These are phyloP conservation scores for Mimas tiliae DNA, from an alignment of 2,888 invertebrate genomes.

Conservation along the genomic window DNA sequence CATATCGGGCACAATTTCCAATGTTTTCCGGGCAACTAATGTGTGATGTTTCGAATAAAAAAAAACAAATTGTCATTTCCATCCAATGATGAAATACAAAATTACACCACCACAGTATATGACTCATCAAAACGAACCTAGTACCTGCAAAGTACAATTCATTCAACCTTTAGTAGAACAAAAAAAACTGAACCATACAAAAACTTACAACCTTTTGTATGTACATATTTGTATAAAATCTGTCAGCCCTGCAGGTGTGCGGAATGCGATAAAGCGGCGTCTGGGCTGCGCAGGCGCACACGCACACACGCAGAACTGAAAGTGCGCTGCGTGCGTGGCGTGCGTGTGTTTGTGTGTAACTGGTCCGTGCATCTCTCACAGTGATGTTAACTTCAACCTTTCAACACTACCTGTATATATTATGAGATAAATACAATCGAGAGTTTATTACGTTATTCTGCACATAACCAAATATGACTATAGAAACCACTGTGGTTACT, in stretches of 20 bases:
- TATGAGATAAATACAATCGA: background rate
- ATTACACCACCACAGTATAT: background rate
- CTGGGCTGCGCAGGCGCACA: slow-evolving; percentile 9
- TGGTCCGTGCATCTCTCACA: slow-evolving; percentile 18
- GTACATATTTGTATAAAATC: slow-evolving; percentile 17
- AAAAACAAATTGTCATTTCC: no score
- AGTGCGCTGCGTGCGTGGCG: slow-evolving; percentile 2
- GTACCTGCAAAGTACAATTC: slow-evolving; percentile 10
- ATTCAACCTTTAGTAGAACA: slow-evolving; percentile 3
- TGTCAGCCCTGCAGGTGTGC: slow-evolving; percentile 22
- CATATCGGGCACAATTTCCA: no score
- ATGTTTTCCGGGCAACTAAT: no score
- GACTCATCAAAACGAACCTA: background rate
- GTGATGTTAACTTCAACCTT: slow-evolving; percentile 19
- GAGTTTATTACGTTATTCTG: background rate
- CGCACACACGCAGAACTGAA: slow-evolving; percentile 11
- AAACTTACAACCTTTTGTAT: slow-evolving; percentile 1
- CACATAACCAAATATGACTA: no score
- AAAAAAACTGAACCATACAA: background rate
- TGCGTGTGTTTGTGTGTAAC: slow-evolving; percentile 5
- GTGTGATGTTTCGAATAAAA: no score
- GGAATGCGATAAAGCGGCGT: slow-evolving; percentile 22
- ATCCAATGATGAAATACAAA: background rate
- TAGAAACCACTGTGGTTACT: no score
- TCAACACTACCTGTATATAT: slow-evolving; percentile 6